Percentiles rank a stretch among this genome's conserved stretches.
phyloP scores from a whole-genome alignment of 2,797 vertebrate species.

The Florisuga fusca region DNA sequence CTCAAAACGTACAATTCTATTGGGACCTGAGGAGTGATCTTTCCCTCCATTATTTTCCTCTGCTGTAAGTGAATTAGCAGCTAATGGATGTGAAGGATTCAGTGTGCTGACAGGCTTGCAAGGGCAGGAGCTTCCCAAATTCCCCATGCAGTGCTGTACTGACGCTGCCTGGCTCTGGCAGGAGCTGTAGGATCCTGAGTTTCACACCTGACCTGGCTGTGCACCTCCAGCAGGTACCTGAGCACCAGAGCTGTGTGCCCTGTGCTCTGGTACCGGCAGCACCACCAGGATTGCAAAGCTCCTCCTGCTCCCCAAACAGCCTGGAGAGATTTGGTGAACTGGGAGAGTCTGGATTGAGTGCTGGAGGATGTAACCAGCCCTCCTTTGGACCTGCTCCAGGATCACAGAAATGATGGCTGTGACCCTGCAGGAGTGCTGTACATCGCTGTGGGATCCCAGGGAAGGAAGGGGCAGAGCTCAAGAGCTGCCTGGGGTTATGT shows the following conservation, averaged over 20 bases:
- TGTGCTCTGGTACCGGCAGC: not conserved
- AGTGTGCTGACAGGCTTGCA: not conserved
- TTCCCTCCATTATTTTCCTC: not conserved
- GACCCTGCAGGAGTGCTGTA: not conserved
- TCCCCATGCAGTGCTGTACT: not conserved
- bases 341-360: not conserved
- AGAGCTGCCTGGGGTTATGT: no score
- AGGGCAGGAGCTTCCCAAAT: not conserved
- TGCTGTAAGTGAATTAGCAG: not conserved
- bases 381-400: no score
- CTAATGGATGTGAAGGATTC: not conserved
- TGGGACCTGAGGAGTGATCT: not conserved
- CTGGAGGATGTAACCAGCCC: not conserved
- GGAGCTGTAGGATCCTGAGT: not conserved
- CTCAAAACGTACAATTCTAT: not conserved
- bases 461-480: not conserved
- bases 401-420: no score
- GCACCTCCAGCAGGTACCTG: not conserved
- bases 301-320: not conserved
- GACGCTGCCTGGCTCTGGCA: rapidly evolving
- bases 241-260: rapidly evolving
- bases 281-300: not conserved
- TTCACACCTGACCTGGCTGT: not conserved
- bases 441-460: no score
- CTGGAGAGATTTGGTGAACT: not conserved